Evolutionary conservation across 2,888 invertebrate species (phyloP), one percentile per base, ranked within the genome.

Genomic region (Chaetoderma sp.): DNA sequence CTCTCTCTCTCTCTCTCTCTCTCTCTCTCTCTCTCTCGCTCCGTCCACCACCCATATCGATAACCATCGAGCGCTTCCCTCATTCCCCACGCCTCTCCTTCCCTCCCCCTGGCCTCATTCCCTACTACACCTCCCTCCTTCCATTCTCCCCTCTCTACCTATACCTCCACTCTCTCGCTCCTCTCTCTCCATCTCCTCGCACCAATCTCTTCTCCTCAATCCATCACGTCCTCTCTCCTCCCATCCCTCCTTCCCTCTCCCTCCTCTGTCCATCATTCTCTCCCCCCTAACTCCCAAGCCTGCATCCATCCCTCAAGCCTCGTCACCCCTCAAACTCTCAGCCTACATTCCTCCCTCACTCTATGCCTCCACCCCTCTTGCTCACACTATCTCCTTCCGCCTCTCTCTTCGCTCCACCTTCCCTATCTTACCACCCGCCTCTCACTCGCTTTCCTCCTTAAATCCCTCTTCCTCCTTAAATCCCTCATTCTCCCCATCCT

Each of bases 161-260:
- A 8, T 18, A 8, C 47, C 21, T 21, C 18, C 47, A 18, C 47
- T 18, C 28, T 5, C 47, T 23, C 23, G 32, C 23, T 36, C 63
- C 27, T 23, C 27, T 56, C 23, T 44, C 45, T 42, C 65, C 45
- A 36, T 27, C 44, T 57, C 60, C 30, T 44, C 58, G 18, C 28
- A 49, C 32, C 28, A 18, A 23, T 30, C 39, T 28, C 32, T 36
- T 32, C 33, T 21, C 36, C 25, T 54, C 30, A 5, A 18, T 30
- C 28, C 32, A 25, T 39, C 33, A 32, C 55, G 21, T 10, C 42
- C 27, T 27, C 66, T 28, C 10, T 28, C 28, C 62, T 60, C 63
- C 10, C 25, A 18, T 63, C 39, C 63, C 44, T 28, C 23, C 42
- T 60, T 42, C 6, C 44, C 58, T 25, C 39, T 32, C 44, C 23